phyloP scores from a whole-genome alignment of 2,113 vertebrate species.

The Vanacampus margaritifer region DNA sequence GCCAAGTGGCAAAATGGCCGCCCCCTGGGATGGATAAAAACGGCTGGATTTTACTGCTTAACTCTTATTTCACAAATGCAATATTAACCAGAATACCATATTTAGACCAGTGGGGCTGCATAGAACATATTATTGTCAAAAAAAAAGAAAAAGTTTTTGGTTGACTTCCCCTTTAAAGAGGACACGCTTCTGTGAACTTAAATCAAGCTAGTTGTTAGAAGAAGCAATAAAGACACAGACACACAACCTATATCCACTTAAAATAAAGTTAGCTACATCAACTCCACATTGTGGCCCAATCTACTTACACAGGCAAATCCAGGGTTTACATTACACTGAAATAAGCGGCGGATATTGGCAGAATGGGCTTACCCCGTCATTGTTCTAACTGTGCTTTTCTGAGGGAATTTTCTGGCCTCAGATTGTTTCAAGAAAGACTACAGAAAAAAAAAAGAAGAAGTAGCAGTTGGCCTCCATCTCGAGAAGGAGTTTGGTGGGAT shows the following conservation, averaged over 20 bases:
- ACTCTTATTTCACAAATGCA: no score
- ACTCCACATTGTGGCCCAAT: constrained; percentile 68
- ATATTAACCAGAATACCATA: no score
- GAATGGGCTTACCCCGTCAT: constrained; percentile 60
- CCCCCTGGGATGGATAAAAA: no score
- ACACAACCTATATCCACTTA: constrained; percentile 40
- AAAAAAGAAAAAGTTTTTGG: no score
- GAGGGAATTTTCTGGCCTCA: constrained; percentile 53
- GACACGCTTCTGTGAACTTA: neutral
- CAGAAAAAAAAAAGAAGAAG: constrained; percentile 62
- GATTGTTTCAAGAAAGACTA: constrained; percentile 46
- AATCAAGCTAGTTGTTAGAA: constrained; percentile 18
- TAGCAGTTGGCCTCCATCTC: constrained; percentile 46
- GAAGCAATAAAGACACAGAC: constrained; percentile 19
- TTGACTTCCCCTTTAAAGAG: no score
- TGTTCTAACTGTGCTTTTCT: constrained; percentile 66
- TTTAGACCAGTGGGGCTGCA: no score
- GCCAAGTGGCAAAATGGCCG: no score
- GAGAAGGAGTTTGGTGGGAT: constrained; percentile 47
- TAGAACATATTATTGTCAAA: no score
- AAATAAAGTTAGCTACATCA: constrained; percentile 62
- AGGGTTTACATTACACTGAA: constrained; percentile 66
- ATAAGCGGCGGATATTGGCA: constrained; percentile 60
- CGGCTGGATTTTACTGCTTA: no score
- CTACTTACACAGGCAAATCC: constrained; percentile 71